These are phyloP conservation scores for Arizona elegans DNA, from an alignment of 2,113 vertebrate genomes.

Conservation along the genomic window DNA sequence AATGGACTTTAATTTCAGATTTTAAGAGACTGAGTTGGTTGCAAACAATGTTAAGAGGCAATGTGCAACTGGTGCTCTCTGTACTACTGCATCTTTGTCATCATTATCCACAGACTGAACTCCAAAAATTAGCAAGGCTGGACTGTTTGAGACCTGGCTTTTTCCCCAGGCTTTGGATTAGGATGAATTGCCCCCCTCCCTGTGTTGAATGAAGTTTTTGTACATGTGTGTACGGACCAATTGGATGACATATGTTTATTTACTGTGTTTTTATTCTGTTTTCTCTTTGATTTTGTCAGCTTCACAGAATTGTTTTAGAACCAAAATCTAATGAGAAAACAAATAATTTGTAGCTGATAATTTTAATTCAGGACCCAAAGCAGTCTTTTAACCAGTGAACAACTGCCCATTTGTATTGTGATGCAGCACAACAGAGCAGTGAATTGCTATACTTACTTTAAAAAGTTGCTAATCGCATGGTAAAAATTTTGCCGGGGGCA, in stretches of 20 bases:
- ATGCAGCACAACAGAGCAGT: fast-evolving
- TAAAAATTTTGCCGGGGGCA: constrained; percentile 30
- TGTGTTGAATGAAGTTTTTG: no score
- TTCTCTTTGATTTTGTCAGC: not conserved
- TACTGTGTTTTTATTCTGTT: no score
- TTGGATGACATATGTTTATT: no score
- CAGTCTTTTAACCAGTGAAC: not conserved
- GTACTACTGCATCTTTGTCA: not conserved
- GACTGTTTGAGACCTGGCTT: no score
- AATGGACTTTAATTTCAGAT: not conserved
- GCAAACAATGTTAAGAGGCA: not conserved
- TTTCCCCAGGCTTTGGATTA: no score
- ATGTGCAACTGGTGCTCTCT: not conserved
- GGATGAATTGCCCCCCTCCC: no score
- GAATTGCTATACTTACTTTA: constrained; percentile 67
- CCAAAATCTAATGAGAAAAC: not conserved
- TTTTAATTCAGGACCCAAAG: not conserved
- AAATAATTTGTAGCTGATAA: not conserved
- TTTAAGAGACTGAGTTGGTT: not conserved
- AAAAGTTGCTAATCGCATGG: constrained; percentile 54
- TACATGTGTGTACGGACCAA: no score
- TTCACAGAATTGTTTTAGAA: not conserved
- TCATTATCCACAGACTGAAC: not conserved
- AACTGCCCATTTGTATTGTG: not conserved
- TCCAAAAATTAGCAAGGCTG: no score